These are phyloP conservation scores for Merodon equestris DNA, from an alignment of 2,888 invertebrate genomes.

Conservation along the genomic window DNA sequence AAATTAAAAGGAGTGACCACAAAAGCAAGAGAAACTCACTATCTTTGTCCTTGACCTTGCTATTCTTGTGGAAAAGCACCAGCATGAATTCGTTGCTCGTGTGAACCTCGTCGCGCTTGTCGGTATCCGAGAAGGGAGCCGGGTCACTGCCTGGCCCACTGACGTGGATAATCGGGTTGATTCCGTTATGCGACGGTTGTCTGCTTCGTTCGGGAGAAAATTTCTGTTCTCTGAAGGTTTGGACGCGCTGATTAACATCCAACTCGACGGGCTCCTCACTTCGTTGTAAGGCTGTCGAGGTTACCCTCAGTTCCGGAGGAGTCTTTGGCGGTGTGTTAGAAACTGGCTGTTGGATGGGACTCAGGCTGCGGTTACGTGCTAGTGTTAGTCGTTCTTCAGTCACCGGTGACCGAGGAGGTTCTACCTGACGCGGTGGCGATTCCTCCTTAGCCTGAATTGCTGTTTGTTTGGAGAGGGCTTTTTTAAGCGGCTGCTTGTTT, in stretches of 20 bases:
- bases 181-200: constrained; percentile 35
- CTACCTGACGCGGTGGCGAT: constrained; percentile 2
- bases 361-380: constrained; percentile 67
- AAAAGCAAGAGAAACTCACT: constrained; percentile 75
- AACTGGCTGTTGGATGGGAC: constrained; percentile 27
- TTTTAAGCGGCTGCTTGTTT: not conserved
- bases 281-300: constrained; percentile 74
- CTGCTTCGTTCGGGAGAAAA: constrained; percentile 70
- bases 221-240: constrained; percentile 72
- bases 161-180: constrained; percentile 75
- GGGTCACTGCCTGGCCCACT: constrained; percentile 73
- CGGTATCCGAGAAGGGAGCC: constrained; percentile 70
- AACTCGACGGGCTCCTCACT: constrained; percentile 76
- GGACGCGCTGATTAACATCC: constrained; percentile 73
- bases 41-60: constrained; percentile 80
- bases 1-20: constrained; percentile 20
- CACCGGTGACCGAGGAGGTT: not conserved
- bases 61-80: constrained; percentile 83
- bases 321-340: constrained; percentile 71
- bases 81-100: constrained; percentile 91
- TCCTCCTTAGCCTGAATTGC: constrained; percentile 1
- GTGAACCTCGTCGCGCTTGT: constrained; percentile 79
- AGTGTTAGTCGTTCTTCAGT: constrained; percentile 42
- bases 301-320: constrained; percentile 72
- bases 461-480: not conserved